phyloP scores from a whole-genome alignment of 2,888 invertebrate genomes.

The Parasteatoda lunata region DNA sequence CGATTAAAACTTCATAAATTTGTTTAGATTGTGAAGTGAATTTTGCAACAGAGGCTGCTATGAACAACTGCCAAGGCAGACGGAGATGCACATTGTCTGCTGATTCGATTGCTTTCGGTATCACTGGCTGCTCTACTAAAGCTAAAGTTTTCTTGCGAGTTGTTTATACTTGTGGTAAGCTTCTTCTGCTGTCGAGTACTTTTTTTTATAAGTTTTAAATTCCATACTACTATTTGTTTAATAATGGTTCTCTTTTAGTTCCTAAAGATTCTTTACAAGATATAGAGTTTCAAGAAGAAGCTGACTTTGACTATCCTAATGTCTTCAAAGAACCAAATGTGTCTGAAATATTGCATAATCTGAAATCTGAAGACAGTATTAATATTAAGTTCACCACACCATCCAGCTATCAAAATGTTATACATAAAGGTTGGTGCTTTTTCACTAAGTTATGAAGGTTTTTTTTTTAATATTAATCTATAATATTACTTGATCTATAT shows the following conservation, averaged over 20 bases:
- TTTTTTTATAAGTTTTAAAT: neutral
- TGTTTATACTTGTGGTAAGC: slow-evolving; percentile 71
- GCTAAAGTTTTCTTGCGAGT: slow-evolving; percentile 71
- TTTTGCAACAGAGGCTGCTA: slow-evolving; percentile 92
- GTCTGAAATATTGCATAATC: slow-evolving; percentile 53
- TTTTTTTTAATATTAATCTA: too few species aligned
- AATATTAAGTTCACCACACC: slow-evolving; percentile 48
- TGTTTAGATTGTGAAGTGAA: slow-evolving; percentile 88
- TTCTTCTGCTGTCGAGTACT: neutral
- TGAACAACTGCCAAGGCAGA: slow-evolving; percentile 80
- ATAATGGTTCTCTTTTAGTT: slow-evolving; percentile 77
- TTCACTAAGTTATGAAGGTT: too few species aligned
- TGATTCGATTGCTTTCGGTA: slow-evolving; percentile 71
- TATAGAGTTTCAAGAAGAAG: slow-evolving; percentile 81
- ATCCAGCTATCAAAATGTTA: slow-evolving; percentile 44
- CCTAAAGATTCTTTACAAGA: slow-evolving; percentile 88
- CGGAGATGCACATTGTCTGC: slow-evolving; percentile 71
- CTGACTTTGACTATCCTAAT: slow-evolving; percentile 73
- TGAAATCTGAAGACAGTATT: slow-evolving; percentile 45
- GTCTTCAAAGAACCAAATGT: slow-evolving; percentile 56
- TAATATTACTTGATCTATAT: too few species aligned
- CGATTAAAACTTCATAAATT: neutral
- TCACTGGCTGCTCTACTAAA: slow-evolving; percentile 70
- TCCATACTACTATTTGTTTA: neutral
- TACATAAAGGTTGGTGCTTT: neutral